Percentiles rank a stretch among this genome's conserved stretches.
These are phyloP conservation scores for Physeter macrocephalus DNA, from an alignment of 2,113 vertebrate genomes.

Conservation along the genomic window DNA sequence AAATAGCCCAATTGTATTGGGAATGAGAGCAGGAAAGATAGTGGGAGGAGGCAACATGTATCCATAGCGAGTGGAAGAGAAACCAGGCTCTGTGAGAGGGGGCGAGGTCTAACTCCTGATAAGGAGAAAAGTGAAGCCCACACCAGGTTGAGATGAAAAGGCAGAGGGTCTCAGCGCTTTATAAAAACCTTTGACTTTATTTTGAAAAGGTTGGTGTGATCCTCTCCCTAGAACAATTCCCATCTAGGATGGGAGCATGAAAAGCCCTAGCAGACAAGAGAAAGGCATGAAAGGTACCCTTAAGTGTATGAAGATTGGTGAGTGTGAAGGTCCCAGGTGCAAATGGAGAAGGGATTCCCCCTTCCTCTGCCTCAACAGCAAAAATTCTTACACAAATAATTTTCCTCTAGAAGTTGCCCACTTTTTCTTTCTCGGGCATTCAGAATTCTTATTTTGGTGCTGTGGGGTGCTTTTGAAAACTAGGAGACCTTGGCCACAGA, in stretches of 20 bases:
- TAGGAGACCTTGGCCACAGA: background rate
- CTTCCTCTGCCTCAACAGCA: too few species aligned
- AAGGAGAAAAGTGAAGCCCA: too few species aligned
- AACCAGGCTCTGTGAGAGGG: too few species aligned
- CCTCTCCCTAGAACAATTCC: background rate
- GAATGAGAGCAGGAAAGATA: background rate
- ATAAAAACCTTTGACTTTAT: background rate
- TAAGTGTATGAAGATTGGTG: background rate
- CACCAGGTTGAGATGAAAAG: background rate
- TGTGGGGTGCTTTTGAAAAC: background rate
- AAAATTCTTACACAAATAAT: background rate
- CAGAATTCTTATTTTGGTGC: background rate
- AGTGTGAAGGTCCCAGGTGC: background rate
- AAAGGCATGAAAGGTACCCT: background rate
- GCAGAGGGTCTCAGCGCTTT: background rate
- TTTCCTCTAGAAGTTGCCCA: background rate
- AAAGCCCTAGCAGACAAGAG: background rate
- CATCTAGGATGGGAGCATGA: background rate
- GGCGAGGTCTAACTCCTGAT: background rate
- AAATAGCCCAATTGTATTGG: background rate
- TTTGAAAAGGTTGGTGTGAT: background rate
- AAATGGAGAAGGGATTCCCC: background rate
- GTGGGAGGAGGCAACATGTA: fast-evolving
- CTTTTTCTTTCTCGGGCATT: background rate
- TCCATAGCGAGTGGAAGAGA: background rate